A percentile compares a stretch with the other conserved stretches of the same genome.
Conservation (phyloP, 2,888 invertebrate genomes). For the Polydrusus tereticollis region DNA sequence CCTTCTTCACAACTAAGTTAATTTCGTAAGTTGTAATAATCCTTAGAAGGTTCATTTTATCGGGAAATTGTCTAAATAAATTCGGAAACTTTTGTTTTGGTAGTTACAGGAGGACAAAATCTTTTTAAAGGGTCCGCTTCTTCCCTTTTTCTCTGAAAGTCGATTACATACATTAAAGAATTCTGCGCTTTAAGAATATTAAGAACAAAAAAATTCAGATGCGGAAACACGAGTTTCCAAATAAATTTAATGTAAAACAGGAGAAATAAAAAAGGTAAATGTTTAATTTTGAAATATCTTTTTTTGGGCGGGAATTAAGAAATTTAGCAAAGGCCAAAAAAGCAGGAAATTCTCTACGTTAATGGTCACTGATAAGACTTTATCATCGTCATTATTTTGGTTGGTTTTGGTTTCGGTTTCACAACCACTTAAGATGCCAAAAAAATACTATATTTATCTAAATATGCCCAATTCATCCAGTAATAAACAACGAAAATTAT, state of each 20-base stretch:
- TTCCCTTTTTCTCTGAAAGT: conserved; percentile 1
- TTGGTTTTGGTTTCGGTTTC: no score
- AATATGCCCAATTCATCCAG: conserved; percentile 15
- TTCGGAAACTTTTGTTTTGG: conserved; percentile 14
- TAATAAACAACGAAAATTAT: conserved; percentile 20
- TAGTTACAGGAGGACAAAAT: conserved; percentile 11
- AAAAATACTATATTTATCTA: conserved; percentile 9
- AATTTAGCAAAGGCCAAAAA: background rate
- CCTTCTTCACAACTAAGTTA: conserved; percentile 23
- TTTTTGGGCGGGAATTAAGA: background rate
- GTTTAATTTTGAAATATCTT: background rate
- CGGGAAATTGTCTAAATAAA: conserved; percentile 22
- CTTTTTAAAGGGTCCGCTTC: conserved; percentile 12
- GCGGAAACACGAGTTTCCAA: conserved; percentile 7
- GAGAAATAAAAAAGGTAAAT: background rate
- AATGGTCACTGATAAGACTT: no score
- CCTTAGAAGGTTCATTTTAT: conserved; percentile 19
- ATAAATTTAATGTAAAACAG: conserved; percentile 14
- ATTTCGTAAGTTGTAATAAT: conserved; percentile 19
- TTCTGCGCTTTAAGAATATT: conserved; percentile 14
- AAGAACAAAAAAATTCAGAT: conserved; percentile 12
- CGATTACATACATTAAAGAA: conserved; percentile 16
- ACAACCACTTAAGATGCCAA: no score
- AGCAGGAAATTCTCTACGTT: no score
- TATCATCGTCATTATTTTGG: no score